Evolutionary conservation across 2,888 invertebrate genomes (phyloP), one percentile per base, ranked within the genome.

Genomic region (Lepidonotus clava): DNA sequence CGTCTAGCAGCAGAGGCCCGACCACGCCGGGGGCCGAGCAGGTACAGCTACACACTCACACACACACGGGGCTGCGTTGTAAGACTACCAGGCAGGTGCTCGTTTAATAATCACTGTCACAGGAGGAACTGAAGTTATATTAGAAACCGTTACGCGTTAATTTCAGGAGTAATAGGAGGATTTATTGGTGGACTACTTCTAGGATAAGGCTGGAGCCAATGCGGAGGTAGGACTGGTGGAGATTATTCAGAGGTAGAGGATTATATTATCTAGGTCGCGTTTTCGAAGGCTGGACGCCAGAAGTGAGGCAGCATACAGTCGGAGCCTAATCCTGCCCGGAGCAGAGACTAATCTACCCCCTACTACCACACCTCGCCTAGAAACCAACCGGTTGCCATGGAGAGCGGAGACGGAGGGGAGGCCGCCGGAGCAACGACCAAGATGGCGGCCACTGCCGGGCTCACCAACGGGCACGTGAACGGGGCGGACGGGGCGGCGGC

Each of bases 381-480:
- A n/a, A n/a, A n/a, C n/a, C n/a, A 6, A 76, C 38, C 24, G 46
- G 80, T 80, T 41, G 28, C 80, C 34, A 80, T 80, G 80, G 80
- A 80, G 80, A 46, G 28, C 28, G 71, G 71, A 18, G 80, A 80
- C n/a, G 80, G 80, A 80, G 80, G 80, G 28, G 51, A 41, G 51
- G 46, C 34, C 11, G 41, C 51, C 14, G 80, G 80, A n/a, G 80
- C 28, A 32, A 21, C 11, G 51, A 51, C 41, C 46, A 51, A 41
- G 46, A 46, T 51, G 46, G 51, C 51, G 11, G 1, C 80, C 4
- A 8, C 66, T 8, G 80, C 80, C 46, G 71, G 71, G 14, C 51
- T 80, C 21, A 80, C 80, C 40, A 80, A 80, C 28, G 80, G 80
- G 11, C 80, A 80, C 32, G 80, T 80, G 80, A 80, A 41, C 32